Conservation (phyloP, 2,888 invertebrate species). For the Unio delphinus region DNA sequence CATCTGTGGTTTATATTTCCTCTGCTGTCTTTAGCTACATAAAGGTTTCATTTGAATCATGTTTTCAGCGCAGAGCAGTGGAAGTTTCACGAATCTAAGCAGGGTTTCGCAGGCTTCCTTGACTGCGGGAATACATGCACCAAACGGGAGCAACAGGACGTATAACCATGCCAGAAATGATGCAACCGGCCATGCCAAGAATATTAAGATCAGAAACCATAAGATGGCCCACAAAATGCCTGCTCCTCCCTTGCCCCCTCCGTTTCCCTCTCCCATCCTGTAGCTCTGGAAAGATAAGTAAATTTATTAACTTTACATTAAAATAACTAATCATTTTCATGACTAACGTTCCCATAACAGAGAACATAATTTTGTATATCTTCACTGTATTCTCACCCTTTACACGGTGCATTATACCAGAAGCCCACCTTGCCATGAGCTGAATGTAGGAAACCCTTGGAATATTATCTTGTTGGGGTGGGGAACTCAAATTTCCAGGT, state of each 20-base stretch:
- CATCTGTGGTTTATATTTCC: not conserved
- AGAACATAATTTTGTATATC: no score
- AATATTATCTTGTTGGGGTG: no score
- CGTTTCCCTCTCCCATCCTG: slow-evolving; percentile 42
- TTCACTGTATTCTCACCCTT: no score
- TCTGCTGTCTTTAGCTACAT: slow-evolving; percentile 37
- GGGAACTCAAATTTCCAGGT: no score
- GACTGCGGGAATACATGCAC: slow-evolving; percentile 59
- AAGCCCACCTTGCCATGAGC: no score
- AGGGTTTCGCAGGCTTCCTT: slow-evolving; percentile 63
- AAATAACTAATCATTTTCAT: no score
- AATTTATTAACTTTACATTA: no score
- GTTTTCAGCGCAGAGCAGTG: slow-evolving; percentile 64
- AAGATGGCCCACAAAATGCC: slow-evolving; percentile 65
- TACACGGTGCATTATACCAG: no score
- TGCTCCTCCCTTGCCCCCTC: slow-evolving; percentile 36
- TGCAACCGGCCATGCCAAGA: slow-evolving; percentile 67
- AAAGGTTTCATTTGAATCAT: slow-evolving; percentile 67
- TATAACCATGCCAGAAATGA: slow-evolving; percentile 67
- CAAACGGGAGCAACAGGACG: slow-evolving; percentile 67
- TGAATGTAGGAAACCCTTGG: no score
- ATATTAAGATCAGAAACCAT: slow-evolving; percentile 67
- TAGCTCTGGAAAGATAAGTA: slow-evolving; percentile 4
- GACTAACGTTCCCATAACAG: no score
- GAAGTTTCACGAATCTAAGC: slow-evolving; percentile 64